A percentile compares a stretch with the other conserved stretches of the same genome.
These are phyloP conservation scores for Spisula solida DNA, from an alignment of 2,888 invertebrate species.

Conservation along the genomic window DNA sequence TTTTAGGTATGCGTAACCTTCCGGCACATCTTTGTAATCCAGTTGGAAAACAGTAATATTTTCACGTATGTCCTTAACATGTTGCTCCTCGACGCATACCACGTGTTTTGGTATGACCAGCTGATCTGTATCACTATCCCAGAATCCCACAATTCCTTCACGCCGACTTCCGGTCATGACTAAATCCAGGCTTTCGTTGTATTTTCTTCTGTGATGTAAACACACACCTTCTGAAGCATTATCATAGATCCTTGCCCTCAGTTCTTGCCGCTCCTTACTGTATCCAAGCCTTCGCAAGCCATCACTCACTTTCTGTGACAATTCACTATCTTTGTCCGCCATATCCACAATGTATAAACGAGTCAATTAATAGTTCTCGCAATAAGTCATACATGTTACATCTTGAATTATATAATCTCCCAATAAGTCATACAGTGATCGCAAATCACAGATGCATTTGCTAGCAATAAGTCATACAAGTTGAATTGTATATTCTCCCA, in stretches of 20 bases:
- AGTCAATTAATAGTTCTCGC: too few species aligned
- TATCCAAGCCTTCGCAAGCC: conserved; percentile 3
- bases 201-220: not conserved
- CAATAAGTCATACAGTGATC: too few species aligned
- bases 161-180: conserved; percentile 20
- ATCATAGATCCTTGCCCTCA: not conserved
- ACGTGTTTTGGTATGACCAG: not conserved
- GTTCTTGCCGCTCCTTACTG: not conserved
- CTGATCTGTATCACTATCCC: conserved; percentile 22
- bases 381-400: too few species aligned
- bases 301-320: not conserved
- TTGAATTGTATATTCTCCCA: too few species aligned
- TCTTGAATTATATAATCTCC: too few species aligned
- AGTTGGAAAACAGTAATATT: not conserved
- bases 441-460: too few species aligned
- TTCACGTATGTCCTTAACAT: not conserved
- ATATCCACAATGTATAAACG: too few species aligned
- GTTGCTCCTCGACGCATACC: not conserved
- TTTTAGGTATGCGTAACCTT: not conserved
- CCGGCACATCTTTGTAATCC: conserved; percentile 13
- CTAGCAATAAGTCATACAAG: too few species aligned
- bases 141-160: conserved; percentile 18
- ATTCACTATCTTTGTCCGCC: not conserved
- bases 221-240: not conserved
- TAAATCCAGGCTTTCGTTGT: not conserved